Evolutionary conservation across 2,888 invertebrate genomes (phyloP).

Genomic region (Ectemnius continuus): DNA sequence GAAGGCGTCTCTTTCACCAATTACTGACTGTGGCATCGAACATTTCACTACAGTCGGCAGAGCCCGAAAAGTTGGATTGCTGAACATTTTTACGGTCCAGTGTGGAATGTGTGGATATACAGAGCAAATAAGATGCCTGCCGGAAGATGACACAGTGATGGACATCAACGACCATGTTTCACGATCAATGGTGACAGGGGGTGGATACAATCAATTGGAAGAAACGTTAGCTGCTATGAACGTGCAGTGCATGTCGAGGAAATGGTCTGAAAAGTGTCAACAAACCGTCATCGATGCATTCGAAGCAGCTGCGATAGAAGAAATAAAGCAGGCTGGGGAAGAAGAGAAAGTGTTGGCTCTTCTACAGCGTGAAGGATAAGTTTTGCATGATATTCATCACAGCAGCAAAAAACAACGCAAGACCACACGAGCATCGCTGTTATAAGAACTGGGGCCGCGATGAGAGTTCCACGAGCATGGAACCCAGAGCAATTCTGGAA

Average conservation of each 20-base stretch:
- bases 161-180: conserved; percentile 36
- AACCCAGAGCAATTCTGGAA: conserved; percentile 47
- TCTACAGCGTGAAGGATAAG: not conserved
- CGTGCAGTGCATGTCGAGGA: conserved; percentile 38
- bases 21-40: no score
- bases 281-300: conserved; percentile 29
- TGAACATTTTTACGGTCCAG: not conserved
- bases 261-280: conserved; percentile 12
- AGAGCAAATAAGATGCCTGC: not conserved
- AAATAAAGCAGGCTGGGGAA: conserved; percentile 5
- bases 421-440: conserved; percentile 11
- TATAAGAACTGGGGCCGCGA: conserved; percentile 62
- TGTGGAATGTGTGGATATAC: not conserved
- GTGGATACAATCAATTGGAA: conserved; percentile 47
- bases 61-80: not conserved
- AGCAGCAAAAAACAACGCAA: no score
- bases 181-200: conserved; percentile 45
- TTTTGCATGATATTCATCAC: not conserved
- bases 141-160: not conserved
- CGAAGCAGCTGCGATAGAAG: conserved; percentile 9
- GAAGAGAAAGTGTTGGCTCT: conserved; percentile 24
- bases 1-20: no score
- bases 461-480: conserved; percentile 12
- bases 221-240: conserved; percentile 45
- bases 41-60: no score